Evolutionary conservation across 2,888 invertebrate genomes (phyloP).

Genomic region (Nycteola revayana): DNA sequence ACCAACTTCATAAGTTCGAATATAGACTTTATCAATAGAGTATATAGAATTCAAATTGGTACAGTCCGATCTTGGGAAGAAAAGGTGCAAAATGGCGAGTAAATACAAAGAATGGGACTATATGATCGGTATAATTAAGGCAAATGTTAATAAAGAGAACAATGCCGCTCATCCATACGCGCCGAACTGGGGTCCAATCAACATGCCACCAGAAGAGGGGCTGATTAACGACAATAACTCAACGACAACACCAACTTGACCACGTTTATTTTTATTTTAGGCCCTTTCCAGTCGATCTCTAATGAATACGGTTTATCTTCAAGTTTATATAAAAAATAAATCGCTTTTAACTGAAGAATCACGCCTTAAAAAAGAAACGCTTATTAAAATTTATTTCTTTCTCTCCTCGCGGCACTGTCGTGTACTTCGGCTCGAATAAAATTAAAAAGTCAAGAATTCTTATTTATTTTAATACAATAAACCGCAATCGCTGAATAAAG

Average conservation of each 20-base stretch:
- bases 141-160: slow-evolving; percentile 63
- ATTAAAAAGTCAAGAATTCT: slow-evolving; percentile 82
- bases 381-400: slow-evolving; percentile 83
- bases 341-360: slow-evolving; percentile 82
- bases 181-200: slow-evolving; percentile 56
- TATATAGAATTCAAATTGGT: slow-evolving; percentile 13
- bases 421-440: slow-evolving; percentile 79
- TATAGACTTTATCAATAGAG: too few relatives aligned
- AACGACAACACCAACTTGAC: slow-evolving; percentile 72
- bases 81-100: slow-evolving; percentile 30
- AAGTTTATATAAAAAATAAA: slow-evolving; percentile 81
- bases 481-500: slow-evolving; percentile 82
- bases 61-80: slow-evolving; percentile 12
- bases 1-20: too few relatives aligned
- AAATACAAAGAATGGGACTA: slow-evolving; percentile 35
- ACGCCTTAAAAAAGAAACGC: slow-evolving; percentile 82
- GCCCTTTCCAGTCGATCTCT: slow-evolving; percentile 79
- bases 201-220: slow-evolving; percentile 60
- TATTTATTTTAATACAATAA: slow-evolving; percentile 83
- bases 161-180: slow-evolving; percentile 46
- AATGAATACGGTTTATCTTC: slow-evolving; percentile 82
- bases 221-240: slow-evolving; percentile 80
- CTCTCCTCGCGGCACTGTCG: slow-evolving; percentile 77
- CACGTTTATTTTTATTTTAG: slow-evolving; percentile 76
- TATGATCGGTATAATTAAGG: slow-evolving; percentile 56